Base-by-base conservation (phyloP, 2,888 invertebrate genomes). In the Atethmia centrago region DNA sequence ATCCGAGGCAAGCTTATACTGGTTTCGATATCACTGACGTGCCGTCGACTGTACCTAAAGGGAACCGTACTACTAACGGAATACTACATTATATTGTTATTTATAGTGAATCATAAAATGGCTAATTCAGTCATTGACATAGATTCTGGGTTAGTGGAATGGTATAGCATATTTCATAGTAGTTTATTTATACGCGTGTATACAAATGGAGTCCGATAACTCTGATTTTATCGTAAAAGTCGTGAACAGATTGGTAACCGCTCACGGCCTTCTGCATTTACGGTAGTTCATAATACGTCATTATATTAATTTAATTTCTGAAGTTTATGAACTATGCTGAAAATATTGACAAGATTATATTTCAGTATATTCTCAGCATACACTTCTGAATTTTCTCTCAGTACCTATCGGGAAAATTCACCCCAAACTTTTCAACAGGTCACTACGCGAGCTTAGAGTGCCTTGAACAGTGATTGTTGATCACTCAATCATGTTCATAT, bases 81-180 rank as follows among this genome's bases (percentile, higher is more conserved):
- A 84, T 82, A 83, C 64, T 73, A 78, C 77, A 83, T 83, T 84
- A 84, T 84, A 77, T 80, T 79, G 69, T 74, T 93, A 93, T 93
- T 93, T 93, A 93, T 90, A 89, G 91, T 85, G 79, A 64, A 86
- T 83, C 90, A 89, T 94, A 94, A 94, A 94, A 92, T 90, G 83
- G 86, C 83, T 90, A 91, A 93, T 92, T 91, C 89, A 89, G 89
- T 86, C 90, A 94, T 93, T 93, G 93, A 91, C 93, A 93, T 85
- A 91, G 88, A 90, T 93, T 88, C 88, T 80, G 79, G 79, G 79
- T 84, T 84, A 88, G 85, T 88, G 80, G 86, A 88, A 87, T 88
- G 74, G 83, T 80, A 80, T 73, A 76, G 71, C 74, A 81, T 85
- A 82, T 81, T 84, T 84, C 71, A 84, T 84, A 80, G 74, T 69